phyloP scores from a whole-genome alignment of 37 sponge, comb jelly and placozoan genomes.

The Oscarella lobularis region DNA sequence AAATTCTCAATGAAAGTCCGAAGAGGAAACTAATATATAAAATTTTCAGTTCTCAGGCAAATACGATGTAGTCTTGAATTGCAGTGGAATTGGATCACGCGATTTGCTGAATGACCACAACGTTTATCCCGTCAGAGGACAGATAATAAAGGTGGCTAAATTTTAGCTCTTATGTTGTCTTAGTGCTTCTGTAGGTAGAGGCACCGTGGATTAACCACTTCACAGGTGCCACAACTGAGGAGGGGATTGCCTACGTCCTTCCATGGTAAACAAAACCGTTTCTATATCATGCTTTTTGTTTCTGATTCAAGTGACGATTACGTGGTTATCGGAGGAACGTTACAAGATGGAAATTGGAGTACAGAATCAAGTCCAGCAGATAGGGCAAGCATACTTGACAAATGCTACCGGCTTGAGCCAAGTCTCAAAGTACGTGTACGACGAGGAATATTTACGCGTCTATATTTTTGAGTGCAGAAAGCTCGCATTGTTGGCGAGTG shows the following conservation, averaged over 20 bases:
- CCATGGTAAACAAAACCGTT: no score
- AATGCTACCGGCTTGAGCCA: no score
- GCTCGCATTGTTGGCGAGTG: conserved; percentile 30
- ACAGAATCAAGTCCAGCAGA: no score
- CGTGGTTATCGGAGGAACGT: conserved; percentile 31
- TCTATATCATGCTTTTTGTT: no score
- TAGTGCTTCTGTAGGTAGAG: conserved; percentile 1
- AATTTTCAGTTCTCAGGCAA: conserved; percentile 15
- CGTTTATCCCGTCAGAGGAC: conserved; percentile 42
- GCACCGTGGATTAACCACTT: conserved; percentile 60
- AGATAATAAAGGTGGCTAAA: no score
- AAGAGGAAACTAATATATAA: conserved; percentile 15
- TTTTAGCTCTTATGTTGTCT: no score
- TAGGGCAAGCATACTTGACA: no score
- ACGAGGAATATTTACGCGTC: no score
- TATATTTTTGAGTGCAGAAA: neutral
- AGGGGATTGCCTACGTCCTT: no score
- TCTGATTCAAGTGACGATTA: neutral
- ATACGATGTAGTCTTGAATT: conserved; percentile 54
- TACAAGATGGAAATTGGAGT: neutral
- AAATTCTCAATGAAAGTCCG: no score
- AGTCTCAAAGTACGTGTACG: no score
- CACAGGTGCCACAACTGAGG: conserved; percentile 29
- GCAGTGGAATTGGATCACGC: conserved; percentile 53
- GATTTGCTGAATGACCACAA: conserved; percentile 19